Conservation (phyloP, 2,888 invertebrate genomes). For the Lepidochitona cinerea region DNA sequence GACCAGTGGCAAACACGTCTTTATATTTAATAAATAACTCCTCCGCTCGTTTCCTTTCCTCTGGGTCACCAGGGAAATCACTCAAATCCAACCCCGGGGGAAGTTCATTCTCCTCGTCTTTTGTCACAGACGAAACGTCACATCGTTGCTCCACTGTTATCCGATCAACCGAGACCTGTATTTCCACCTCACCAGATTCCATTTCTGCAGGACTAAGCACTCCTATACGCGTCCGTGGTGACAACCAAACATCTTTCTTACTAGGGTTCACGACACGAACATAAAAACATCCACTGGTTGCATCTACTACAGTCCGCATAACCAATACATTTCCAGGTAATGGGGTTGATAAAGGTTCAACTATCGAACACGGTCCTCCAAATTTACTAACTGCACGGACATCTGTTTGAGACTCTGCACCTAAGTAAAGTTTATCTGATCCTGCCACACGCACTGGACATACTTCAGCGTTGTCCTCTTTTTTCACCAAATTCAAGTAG, state of each 20-base stretch:
- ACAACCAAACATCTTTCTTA: background rate
- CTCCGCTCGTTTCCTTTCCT: background rate
- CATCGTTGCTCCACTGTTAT: background rate
- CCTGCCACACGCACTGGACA: background rate
- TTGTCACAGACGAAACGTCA: background rate
- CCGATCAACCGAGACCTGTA: background rate
- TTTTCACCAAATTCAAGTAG: background rate
- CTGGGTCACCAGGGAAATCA: background rate
- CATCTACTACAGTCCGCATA: background rate
- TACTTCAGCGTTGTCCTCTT: background rate
- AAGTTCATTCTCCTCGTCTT: too few species aligned
- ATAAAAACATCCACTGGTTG: background rate
- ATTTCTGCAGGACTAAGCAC: background rate
- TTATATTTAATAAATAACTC: background rate
- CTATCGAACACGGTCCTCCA: background rate
- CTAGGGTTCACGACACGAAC: background rate
- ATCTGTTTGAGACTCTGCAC: background rate
- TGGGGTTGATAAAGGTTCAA: background rate
- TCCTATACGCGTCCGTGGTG: background rate
- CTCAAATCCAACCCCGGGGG: background rate
- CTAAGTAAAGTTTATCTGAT: background rate
- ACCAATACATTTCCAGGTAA: background rate
- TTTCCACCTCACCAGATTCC: background rate
- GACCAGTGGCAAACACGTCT: slow-evolving; percentile 11
- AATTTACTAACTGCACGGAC: background rate